Evolutionary conservation across 1,140 invertebrate genomes (phyloP).

Genomic region (Rhopalosiphum maidis): DNA sequence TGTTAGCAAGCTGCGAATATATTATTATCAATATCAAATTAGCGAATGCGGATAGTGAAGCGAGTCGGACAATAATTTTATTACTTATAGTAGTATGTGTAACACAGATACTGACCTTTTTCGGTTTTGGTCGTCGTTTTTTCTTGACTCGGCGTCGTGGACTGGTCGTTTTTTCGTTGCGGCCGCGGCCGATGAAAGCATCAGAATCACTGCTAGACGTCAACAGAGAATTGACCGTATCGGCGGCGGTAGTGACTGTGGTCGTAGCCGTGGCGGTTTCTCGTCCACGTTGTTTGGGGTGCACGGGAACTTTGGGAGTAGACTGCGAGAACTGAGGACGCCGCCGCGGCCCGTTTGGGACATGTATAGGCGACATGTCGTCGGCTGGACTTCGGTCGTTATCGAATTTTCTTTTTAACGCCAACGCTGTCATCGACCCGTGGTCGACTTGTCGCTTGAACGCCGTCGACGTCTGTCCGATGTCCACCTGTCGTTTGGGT

Average conservation of each 20-base stretch:
- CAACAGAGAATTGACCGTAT: background rate
- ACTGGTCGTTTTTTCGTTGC: background rate
- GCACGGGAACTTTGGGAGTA: background rate
- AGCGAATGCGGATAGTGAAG: background rate
- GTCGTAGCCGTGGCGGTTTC: background rate
- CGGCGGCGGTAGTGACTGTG: too few species aligned
- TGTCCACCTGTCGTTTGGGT: too few species aligned
- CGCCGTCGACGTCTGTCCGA: too few species aligned
- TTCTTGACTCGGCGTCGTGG: background rate
- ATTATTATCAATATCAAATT: background rate
- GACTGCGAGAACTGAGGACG: conserved; percentile 24
- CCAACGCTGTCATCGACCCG: background rate
- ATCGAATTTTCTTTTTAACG: background rate
- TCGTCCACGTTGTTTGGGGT: background rate
- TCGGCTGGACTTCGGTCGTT: background rate
- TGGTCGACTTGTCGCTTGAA: background rate
- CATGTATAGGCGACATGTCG: background rate
- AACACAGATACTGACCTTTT: background rate
- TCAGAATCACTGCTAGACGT: conserved; percentile 9
- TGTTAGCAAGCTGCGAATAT: too few species aligned
- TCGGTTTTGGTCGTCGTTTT: background rate
- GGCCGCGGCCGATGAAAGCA: background rate
- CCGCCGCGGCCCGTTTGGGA: background rate
- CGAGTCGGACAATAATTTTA: background rate
- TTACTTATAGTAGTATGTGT: background rate